Conservation (phyloP, 2,888 invertebrate species). For the Phaonia tiefii region DNA sequence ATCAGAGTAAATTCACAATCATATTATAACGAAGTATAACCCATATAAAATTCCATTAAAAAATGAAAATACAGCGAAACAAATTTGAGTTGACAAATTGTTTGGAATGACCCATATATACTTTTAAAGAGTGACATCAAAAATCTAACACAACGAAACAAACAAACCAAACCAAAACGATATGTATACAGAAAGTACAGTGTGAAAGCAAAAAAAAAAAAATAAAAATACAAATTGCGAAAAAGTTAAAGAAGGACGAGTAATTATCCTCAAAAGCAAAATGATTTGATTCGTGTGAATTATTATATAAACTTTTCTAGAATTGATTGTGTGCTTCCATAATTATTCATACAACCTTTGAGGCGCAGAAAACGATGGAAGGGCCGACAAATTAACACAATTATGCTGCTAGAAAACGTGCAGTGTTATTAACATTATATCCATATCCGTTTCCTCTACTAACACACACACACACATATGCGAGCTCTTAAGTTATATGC, state of each 20-base stretch:
- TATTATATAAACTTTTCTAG: constrained; percentile 21
- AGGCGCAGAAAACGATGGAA: no score
- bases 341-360: background rate
- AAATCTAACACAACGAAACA: background rate
- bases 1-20: no score
- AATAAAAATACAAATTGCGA: no score
- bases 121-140: background rate
- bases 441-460: background rate
- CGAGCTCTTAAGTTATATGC: constrained; percentile 23
- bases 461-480: constrained; percentile 26
- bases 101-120: background rate
- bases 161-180: background rate
- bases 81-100: background rate
- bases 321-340: background rate
- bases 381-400: constrained; percentile 9
- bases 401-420: background rate
- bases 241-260: background rate
- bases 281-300: constrained; percentile 23
- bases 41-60: no score
- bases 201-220: no score
- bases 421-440: background rate
- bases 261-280: constrained; percentile 15
- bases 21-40: background rate
- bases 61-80: background rate
- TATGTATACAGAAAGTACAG: no score